Evolutionary conservation across 2,797 vertebrate species (phyloP).

Genomic region (Morelia viridis): DNA sequence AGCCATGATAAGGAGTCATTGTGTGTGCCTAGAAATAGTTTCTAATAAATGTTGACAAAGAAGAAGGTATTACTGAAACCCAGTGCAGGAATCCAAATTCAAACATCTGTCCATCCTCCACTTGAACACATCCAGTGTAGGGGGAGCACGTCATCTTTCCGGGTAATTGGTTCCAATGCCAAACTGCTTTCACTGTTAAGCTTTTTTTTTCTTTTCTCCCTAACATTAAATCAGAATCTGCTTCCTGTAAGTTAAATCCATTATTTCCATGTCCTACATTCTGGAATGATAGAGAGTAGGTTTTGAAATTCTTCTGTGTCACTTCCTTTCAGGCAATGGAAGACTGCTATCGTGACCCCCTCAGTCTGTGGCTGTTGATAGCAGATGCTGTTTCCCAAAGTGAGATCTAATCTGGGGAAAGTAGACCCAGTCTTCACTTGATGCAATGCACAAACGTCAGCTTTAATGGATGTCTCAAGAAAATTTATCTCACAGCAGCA

Average conservation of each 20-base stretch:
- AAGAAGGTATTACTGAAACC: background rate
- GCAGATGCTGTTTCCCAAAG: slow-evolving; percentile 52
- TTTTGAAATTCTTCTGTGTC: background rate
- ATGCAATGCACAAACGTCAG: slow-evolving; percentile 45
- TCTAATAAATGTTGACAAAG: background rate
- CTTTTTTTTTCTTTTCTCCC: no score
- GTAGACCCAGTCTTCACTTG: slow-evolving; percentile 32
- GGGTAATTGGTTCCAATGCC: background rate
- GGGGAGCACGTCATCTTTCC: background rate
- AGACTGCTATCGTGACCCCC: background rate
- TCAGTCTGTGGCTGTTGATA: background rate
- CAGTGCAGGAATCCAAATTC: background rate
- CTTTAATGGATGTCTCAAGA: slow-evolving; percentile 66
- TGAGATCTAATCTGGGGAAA: slow-evolving; percentile 62
- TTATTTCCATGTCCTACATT: background rate
- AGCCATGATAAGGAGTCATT: background rate
- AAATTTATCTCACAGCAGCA: slow-evolving; percentile 42
- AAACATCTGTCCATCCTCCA: background rate
- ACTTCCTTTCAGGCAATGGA: background rate
- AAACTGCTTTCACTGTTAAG: background rate
- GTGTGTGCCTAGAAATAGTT: background rate
- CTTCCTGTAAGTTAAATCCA: background rate
- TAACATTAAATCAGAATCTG: background rate
- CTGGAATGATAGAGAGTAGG: background rate
- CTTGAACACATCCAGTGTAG: background rate